phyloP scores from a whole-genome alignment of 2,888 invertebrate genomes.

The Pammene fasciana region DNA sequence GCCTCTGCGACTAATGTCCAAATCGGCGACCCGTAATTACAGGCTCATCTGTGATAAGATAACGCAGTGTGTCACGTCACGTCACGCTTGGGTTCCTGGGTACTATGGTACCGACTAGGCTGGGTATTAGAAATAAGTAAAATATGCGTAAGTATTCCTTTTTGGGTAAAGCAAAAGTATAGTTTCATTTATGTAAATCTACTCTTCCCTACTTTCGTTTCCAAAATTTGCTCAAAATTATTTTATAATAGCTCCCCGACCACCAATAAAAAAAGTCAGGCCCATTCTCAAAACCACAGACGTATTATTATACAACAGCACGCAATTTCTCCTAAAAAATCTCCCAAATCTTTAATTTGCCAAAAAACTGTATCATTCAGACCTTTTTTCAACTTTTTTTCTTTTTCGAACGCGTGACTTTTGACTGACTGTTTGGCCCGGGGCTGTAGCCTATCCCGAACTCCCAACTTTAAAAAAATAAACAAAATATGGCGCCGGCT shows the following conservation, averaged over 20 bases:
- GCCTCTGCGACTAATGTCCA: too few species aligned
- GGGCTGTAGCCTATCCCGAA: slow-evolving; percentile 70
- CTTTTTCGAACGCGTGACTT: slow-evolving; percentile 75
- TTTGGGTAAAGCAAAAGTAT: background rate
- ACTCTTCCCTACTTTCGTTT: slow-evolving; percentile 15
- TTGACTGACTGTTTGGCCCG: slow-evolving; percentile 80
- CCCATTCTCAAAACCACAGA: slow-evolving; percentile 54
- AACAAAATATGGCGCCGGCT: slow-evolving; percentile 72
- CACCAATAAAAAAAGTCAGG: slow-evolving; percentile 47
- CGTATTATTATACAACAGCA: slow-evolving; percentile 74
- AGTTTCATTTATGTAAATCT: slow-evolving; percentile 13
- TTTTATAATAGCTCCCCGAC: slow-evolving; percentile 33
- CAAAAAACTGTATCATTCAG: slow-evolving; percentile 82
- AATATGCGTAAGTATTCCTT: background rate
- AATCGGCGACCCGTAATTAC: too few species aligned
- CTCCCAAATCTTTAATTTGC: slow-evolving; percentile 78
- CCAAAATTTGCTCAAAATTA: slow-evolving; percentile 30
- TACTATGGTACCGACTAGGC: too few species aligned
- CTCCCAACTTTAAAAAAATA: slow-evolving; percentile 70
- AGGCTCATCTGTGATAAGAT: too few species aligned
- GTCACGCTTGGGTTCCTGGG: too few species aligned
- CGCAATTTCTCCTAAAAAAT: slow-evolving; percentile 75
- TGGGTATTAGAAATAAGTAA: too few species aligned
- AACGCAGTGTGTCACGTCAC: too few species aligned
- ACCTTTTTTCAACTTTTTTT: slow-evolving; percentile 66